These are phyloP conservation scores for Myotis davidii DNA, from an alignment of 2,113 vertebrate genomes.

Conservation along the genomic window DNA sequence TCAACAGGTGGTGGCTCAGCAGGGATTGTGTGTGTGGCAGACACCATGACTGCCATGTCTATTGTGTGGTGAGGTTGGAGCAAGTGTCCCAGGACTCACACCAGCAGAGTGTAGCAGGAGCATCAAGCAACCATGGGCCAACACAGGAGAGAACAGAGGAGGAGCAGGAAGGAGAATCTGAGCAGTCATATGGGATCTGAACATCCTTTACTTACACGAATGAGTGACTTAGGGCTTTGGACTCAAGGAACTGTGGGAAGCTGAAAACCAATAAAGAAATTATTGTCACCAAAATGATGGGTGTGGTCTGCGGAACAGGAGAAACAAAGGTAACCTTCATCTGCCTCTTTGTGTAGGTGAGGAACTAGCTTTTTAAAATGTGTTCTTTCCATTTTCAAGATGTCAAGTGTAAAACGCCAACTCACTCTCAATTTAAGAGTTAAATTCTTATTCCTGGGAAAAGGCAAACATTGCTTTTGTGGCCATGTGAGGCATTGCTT, in stretches of 20 bases:
- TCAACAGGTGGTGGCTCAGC: not conserved
- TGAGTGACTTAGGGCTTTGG: not conserved
- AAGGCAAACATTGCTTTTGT: conserved; percentile 13
- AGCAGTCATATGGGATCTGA: not conserved
- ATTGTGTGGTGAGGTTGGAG: not conserved
- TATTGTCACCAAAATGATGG: not conserved
- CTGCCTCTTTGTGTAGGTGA: not conserved
- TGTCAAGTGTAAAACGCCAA: not conserved
- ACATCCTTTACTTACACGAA: not conserved
- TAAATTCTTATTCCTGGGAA: not conserved
- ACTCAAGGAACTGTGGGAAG: not conserved
- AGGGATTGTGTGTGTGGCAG: not conserved
- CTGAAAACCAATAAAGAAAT: not conserved
- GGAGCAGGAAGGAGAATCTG: not conserved
- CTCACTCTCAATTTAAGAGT: conserved; percentile 30
- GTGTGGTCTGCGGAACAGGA: not conserved
- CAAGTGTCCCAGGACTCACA: not conserved
- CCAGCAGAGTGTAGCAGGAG: not conserved
- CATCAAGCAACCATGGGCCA: not conserved
- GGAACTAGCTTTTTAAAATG: not conserved
- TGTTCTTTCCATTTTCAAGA: conserved; percentile 39
- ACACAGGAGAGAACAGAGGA: not conserved
- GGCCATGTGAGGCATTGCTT: not conserved
- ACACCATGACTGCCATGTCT: not conserved
- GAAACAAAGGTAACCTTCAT: not conserved